Base-by-base conservation (phyloP, 2,888 invertebrate genomes). In the Limnephilus auricula region DNA sequence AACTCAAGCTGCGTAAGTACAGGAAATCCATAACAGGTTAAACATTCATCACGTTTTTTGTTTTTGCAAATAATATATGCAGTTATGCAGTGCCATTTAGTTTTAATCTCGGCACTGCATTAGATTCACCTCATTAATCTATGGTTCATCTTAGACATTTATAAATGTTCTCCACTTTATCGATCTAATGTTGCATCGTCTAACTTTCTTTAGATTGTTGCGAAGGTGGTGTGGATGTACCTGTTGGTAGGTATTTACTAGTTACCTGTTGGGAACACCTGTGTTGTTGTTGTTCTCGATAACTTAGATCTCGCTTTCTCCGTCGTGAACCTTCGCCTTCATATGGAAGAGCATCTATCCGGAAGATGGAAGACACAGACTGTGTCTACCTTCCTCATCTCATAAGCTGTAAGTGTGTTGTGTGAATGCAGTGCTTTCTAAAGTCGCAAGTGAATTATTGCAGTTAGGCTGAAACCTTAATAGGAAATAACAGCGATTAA, bases 101-200 rank as follows among this genome's bases (percentile, higher is more conserved):
- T n/a, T n/a, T n/a, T n/a, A 25, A 18, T 65, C 25, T 9, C 25
- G 65, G 65, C 65, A 0, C 65, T 65, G 65, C 65, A n/a, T 65
- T 65, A 65, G 65, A n/a, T 65, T 65, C 65, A 65, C 65, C 65
- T 65, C 65, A 65, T 65, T 65, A 65, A 65, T 65, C 65, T 65
- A 0, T 2, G 9, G 65, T 65, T 65, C 25, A 65, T 65, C 65
- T 65, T 4, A 25, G 65, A 65, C 65, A 65, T 65, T 9, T 25
- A 65, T 65, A 65, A 65, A 65, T 65, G 25, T 65, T 65, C 25
- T 65, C 65, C 65, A 65, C n/a, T 25, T n/a, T 25, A 65, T 65
- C n/a, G 25, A 65, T 65, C 65, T n/a, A n/a, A 65, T 2, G 25
- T 65, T 65, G 65, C 65, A 65, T 65, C 25, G 65, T n/a, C 25